phyloP scores from a whole-genome alignment of 2,113 vertebrate species.

The Paradoxurus hermaphroditus region DNA sequence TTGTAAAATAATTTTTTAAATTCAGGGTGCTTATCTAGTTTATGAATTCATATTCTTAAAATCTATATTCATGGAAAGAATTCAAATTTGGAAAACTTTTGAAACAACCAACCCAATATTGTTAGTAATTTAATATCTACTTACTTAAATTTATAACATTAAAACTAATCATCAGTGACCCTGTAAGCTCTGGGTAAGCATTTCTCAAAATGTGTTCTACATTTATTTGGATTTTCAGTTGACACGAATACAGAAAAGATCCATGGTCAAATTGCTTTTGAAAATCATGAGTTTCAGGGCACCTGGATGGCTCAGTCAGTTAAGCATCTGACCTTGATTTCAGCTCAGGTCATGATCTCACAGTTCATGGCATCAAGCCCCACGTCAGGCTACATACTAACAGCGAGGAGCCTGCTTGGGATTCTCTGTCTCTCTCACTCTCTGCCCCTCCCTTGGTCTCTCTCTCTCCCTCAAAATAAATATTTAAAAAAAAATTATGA shows the following conservation, averaged over 20 bases:
- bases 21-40: background rate
- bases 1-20: background rate
- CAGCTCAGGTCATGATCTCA: too few relatives aligned
- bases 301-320: too few relatives aligned
- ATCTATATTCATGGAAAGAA: background rate
- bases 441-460: too few relatives aligned
- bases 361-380: too few relatives aligned
- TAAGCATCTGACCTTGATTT: too few relatives aligned
- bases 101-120: background rate
- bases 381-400: too few relatives aligned
- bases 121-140: background rate
- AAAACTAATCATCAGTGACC: background rate
- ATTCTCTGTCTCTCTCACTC: too few relatives aligned
- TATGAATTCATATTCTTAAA: constrained; percentile 41
- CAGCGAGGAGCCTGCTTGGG: too few relatives aligned
- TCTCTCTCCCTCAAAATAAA: too few relatives aligned
- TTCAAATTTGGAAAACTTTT: background rate
- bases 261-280: background rate
- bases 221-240: background rate
- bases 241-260: background rate
- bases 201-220: background rate
- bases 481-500: too few relatives aligned
- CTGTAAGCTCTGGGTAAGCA: background rate
- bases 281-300: background rate
- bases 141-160: background rate